Conservation (phyloP, 2,888 invertebrate species). For the Brachypterus glaber region DNA sequence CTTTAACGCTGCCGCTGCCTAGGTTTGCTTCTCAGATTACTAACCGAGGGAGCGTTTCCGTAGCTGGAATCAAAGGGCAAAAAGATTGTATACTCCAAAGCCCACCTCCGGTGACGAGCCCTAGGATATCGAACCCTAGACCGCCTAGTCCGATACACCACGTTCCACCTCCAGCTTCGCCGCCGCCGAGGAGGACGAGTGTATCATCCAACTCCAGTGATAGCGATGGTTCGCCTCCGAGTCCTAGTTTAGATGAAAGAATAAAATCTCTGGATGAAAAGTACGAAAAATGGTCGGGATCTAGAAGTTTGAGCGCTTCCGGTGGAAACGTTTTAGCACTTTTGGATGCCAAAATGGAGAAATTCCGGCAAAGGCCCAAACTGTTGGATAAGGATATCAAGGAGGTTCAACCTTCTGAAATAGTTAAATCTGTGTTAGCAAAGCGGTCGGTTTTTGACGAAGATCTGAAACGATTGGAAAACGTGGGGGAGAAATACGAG, state of each 20-base stretch:
- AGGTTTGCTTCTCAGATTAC: slow-evolving; percentile 62
- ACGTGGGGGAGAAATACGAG: slow-evolving; percentile 75
- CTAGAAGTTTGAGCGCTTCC: slow-evolving; percentile 50
- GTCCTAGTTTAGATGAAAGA: slow-evolving; percentile 80
- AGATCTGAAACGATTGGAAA: slow-evolving; percentile 85
- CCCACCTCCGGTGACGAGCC: slow-evolving; percentile 43
- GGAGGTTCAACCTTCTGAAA: slow-evolving; percentile 77
- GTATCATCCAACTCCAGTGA: slow-evolving; percentile 68
- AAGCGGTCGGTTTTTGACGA: slow-evolving; percentile 94
- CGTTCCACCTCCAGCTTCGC: slow-evolving; percentile 51
- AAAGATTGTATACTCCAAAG: slow-evolving; percentile 34
- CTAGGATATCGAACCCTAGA: slow-evolving; percentile 37
- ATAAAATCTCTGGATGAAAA: slow-evolving; percentile 88
- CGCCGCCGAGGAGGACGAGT: slow-evolving; percentile 60
- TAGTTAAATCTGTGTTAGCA: slow-evolving; percentile 83
- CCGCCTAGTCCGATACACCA: slow-evolving; percentile 38
- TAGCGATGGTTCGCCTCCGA: slow-evolving; percentile 57
- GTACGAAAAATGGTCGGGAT: slow-evolving; percentile 81
- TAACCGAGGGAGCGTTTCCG: slow-evolving; percentile 33
- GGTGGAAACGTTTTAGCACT: slow-evolving; percentile 45
- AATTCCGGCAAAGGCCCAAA: slow-evolving; percentile 55
- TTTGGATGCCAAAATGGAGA: slow-evolving; percentile 47
- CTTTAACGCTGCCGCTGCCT: slow-evolving; percentile 77
- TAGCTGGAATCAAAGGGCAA: slow-evolving; percentile 40
- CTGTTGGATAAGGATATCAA: slow-evolving; percentile 62